Percentiles rank a stretch among this genome's conserved stretches.
phyloP scores from a whole-genome alignment of 2,888 invertebrate genomes.

The Criorhina ranunculi region DNA sequence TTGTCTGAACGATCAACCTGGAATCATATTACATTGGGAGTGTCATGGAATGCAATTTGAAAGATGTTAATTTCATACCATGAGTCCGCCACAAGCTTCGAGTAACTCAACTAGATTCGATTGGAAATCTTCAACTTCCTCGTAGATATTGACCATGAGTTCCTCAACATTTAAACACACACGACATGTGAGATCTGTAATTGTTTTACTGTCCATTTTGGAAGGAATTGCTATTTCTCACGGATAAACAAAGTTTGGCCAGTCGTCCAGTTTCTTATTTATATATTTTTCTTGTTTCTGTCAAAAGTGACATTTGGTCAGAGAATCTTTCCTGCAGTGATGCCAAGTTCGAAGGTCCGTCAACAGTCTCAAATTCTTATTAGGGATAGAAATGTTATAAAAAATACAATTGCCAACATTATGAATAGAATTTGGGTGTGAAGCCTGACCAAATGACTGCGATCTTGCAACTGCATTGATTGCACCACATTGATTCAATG shows the following conservation, averaged over 20 bases:
- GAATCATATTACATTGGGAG: background rate
- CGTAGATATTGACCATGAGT: constrained; percentile 81
- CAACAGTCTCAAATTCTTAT: too few species aligned
- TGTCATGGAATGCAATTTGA: background rate
- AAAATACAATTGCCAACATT: too few species aligned
- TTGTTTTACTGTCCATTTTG: constrained; percentile 32
- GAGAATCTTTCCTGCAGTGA: background rate
- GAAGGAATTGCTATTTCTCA: background rate
- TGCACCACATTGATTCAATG: too few species aligned
- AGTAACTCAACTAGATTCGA: constrained; percentile 80
- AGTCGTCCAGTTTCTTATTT: background rate
- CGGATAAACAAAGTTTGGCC: background rate
- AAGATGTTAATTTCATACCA: constrained; percentile 67
- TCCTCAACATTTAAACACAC: constrained; percentile 81
- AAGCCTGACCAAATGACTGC: too few species aligned
- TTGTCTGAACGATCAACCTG: constrained; percentile 80
- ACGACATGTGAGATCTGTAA: constrained; percentile 80
- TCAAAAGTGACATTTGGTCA: background rate
- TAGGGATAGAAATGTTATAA: too few species aligned
- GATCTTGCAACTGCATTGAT: too few species aligned
- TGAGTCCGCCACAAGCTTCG: constrained; percentile 80
- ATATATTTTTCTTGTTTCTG: background rate
- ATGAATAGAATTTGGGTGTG: too few species aligned
- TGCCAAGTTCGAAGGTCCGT: too few species aligned
- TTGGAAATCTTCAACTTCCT: constrained; percentile 81